Evolutionary conservation across 2,113 vertebrate species (phyloP), one percentile per base, ranked within the genome.

Genomic region (Nematolebias whitei): DNA sequence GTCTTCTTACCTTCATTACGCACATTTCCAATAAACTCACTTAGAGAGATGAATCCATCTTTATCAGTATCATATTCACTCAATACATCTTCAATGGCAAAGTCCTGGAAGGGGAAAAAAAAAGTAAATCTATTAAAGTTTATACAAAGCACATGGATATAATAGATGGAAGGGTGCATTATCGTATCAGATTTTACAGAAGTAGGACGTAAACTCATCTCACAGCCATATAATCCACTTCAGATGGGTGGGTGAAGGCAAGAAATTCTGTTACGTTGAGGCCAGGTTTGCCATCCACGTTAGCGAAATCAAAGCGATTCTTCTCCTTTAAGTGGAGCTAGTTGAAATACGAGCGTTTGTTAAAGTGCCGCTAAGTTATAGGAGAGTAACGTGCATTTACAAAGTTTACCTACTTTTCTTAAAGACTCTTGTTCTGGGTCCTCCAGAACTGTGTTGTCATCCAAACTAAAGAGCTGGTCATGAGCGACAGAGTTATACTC

Each of bases 181-280:
- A 44, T 63, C 20, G 35, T 47, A 40, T 79, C 40, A 53, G 24
- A 14, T 45, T 66, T 50, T 74, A 11, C 59, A 66, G 35, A 1
- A 24, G 18, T 13, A 52, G 18, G 13, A 67, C 2, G 5, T 29
- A 43, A 64, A 71, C 6, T 55, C 14, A 18, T 68, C 95, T 94
- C 90, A 98, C 97, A 91, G 86, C 93, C 97, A 99, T 99, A 78
- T 95, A 93, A 70, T 98, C 96, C 55, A 94, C 95, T 87, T 99
- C 97, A 70, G 96, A 96, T 0, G 97, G 96, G 59, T 99, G 96
- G 4, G 95, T 96, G 76, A 99, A 99, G 6, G 96, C 96, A 24
- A 98, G 90, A 79, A 98, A 98, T 78, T 99, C 97, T 6, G 91
- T 92, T 64, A 95, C 85, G 48, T 89, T 94, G 19, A 99, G 89